Percentiles rank a stretch among this genome's conserved stretches.
These are phyloP conservation scores for Brachyalestes nurse DNA, from an alignment of 2,797 vertebrate species.

Conservation along the genomic window DNA sequence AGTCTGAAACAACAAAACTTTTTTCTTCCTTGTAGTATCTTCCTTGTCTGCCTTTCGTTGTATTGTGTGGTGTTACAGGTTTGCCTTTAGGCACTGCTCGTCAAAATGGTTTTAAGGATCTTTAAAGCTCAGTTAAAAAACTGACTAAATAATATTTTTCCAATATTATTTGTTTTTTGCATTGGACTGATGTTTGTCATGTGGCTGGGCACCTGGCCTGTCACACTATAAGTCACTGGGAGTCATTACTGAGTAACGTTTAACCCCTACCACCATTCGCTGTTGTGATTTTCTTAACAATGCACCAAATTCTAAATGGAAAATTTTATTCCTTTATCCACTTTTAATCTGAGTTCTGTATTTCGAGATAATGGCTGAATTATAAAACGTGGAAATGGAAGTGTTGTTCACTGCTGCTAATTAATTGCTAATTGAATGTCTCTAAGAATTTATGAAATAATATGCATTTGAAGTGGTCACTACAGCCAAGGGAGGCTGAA, in stretches of 20 bases:
- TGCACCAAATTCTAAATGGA: neutral
- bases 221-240: too few species aligned
- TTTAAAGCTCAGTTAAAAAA: slow-evolving; percentile 40
- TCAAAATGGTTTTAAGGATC: slow-evolving; percentile 32
- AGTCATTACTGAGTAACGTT: too few species aligned
- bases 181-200: slow-evolving; percentile 1
- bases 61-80: slow-evolving; percentile 23
- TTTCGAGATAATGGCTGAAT: too few species aligned
- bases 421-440: too few species aligned
- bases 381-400: too few species aligned
- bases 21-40: neutral
- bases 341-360: too few species aligned
- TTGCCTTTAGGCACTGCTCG: slow-evolving; percentile 29
- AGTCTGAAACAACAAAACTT: slow-evolving; percentile 4
- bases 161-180: neutral
- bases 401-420: too few species aligned
- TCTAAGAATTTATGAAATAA: too few species aligned
- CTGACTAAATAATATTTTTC: slow-evolving; percentile 1
- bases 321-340: neutral
- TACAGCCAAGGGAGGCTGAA: too few species aligned
- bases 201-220: neutral
- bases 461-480: too few species aligned
- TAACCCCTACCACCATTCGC: too few species aligned
- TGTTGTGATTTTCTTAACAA: too few species aligned
- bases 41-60: slow-evolving; percentile 36